Base-by-base conservation (phyloP, 35 echinoderm and acorn worm genomes). In the Eucidaris tribuloides region DNA sequence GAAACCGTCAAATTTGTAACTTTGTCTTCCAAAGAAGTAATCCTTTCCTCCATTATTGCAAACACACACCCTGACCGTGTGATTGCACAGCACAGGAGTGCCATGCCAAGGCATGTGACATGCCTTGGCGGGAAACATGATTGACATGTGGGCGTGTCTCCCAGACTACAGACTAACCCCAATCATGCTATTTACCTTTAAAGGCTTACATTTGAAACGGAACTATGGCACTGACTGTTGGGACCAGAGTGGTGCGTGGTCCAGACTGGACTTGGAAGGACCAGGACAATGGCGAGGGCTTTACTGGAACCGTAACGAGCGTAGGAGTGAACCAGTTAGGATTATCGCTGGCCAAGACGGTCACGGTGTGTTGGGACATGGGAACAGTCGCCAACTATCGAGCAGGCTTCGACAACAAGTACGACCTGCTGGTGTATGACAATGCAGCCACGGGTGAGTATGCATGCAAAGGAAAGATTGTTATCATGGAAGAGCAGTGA, bases 261-360 rank as follows among this genome's bases (percentile, higher is more conserved):
- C 76, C 72, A 11, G 81, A 91, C 49, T 91, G 88, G 88, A 57
- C 66, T 46, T 91, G 82, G 81, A 32, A 14, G 0, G 74, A 84
- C 31, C 88, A 91, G 32, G 88, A 85, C 68, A 61, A 82, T 79
- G 56, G 52, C 1, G 54, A 86, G 37, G 68, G 68, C 1, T 46
- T 52, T 39, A 22, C 55, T 28, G 45, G 52, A 14, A 55, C 52
- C 30, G 52, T 80, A 30, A 18, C 42, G 2, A 80, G 24, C 37
- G 38, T 55, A 13, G 77, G 52, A 17, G 34, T 30, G 45, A 23
- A 15, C 5, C 7, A 52, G 17, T 80, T 30, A 25, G 55, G 55
- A n/a, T 23, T 30, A 30, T 30, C 27, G 55, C 77, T 52, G 31
- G 2, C 24, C 11, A 50, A 58, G 77, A 24, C 55, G 43, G 52